These are phyloP conservation scores for Linhomoeus sp. DNA, from an alignment of 2,888 invertebrate genomes.

Conservation along the genomic window DNA sequence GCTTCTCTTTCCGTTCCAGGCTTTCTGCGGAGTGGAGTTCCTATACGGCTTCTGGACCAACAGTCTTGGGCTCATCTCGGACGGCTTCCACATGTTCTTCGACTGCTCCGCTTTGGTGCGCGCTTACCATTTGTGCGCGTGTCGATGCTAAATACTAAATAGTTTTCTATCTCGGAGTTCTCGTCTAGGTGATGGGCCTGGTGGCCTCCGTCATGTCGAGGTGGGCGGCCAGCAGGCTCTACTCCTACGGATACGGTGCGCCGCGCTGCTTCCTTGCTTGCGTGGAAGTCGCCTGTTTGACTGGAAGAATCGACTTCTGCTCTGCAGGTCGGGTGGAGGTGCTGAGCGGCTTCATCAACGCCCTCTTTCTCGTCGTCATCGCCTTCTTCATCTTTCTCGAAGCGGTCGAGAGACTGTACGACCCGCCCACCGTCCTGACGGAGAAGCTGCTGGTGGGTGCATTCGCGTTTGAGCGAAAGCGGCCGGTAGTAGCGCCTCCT, in stretches of 20 bases:
- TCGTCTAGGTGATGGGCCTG: conserved; percentile 36
- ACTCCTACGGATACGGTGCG: conserved; percentile 38
- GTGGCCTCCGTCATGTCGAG: conserved; percentile 38
- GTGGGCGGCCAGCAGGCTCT: conserved; percentile 38
- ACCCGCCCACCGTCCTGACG: conserved; percentile 38
- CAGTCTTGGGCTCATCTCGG: conserved; percentile 39
- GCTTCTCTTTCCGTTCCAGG: conserved; percentile 2
- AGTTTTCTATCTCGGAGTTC: too few species aligned
- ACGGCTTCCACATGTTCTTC: conserved; percentile 43
- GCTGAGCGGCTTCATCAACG: conserved; percentile 38
- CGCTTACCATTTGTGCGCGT: too few species aligned
- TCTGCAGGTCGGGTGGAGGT: too few species aligned
- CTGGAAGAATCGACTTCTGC: too few species aligned
- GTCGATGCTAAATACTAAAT: too few species aligned
- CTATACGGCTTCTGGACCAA: conserved; percentile 40
- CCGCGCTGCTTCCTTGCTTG: too few species aligned
- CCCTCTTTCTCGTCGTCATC: conserved; percentile 39
- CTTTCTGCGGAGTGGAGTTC: conserved; percentile 34
- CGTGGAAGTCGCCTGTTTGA: too few species aligned
- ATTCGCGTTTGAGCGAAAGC: too few species aligned
- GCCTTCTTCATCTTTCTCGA: conserved; percentile 38
- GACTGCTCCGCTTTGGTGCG: conserved; percentile 38
- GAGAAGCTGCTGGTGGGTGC: conserved; percentile 34
- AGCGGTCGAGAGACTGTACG: conserved; percentile 34
- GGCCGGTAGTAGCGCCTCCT: too few species aligned